A percentile compares a stretch with the other conserved stretches of the same genome.
phyloP scores from a whole-genome alignment of 2,888 invertebrate genomes.

The Sarcophaga subvicina region DNA sequence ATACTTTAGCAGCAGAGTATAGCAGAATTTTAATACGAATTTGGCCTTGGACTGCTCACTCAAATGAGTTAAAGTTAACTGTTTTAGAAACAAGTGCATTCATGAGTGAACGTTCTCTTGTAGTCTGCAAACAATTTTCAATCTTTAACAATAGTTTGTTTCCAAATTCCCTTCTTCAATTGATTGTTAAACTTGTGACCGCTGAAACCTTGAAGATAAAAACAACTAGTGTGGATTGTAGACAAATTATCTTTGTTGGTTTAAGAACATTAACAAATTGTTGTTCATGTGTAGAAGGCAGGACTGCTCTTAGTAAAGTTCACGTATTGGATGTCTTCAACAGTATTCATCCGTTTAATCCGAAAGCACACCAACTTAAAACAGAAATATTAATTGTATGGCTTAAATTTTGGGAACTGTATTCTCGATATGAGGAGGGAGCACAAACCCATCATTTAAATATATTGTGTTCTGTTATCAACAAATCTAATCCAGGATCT shows the following conservation, averaged over 20 bases:
- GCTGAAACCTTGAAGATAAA: slow-evolving; percentile 77
- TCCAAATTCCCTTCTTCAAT: slow-evolving; percentile 77
- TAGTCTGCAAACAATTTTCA: slow-evolving; percentile 78
- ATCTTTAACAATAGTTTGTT: slow-evolving; percentile 71
- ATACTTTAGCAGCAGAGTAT: slow-evolving; percentile 71
- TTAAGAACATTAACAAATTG: slow-evolving; percentile 79
- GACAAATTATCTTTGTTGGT: slow-evolving; percentile 72
- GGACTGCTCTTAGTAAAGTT: slow-evolving; percentile 77
- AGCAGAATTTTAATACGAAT: slow-evolving; percentile 74
- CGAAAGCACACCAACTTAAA: slow-evolving; percentile 73
- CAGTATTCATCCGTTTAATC: slow-evolving; percentile 76
- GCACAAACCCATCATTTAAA: slow-evolving; percentile 74
- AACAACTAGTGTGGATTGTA: slow-evolving; percentile 66
- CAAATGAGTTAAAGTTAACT: slow-evolving; percentile 74
- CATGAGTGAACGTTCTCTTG: slow-evolving; percentile 78
- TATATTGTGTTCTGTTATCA: slow-evolving; percentile 74
- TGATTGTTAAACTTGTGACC: slow-evolving; percentile 75
- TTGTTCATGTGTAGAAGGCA: slow-evolving; percentile 79
- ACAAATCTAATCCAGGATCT: slow-evolving; percentile 69
- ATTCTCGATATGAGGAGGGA: slow-evolving; percentile 78
- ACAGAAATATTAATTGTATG: slow-evolving; percentile 74
- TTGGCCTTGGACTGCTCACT: slow-evolving; percentile 80
- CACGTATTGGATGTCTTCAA: slow-evolving; percentile 78
- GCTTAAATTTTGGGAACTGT: slow-evolving; percentile 80
- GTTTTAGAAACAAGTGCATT: slow-evolving; percentile 75